These are phyloP conservation scores for Spisula subtruncata DNA, from an alignment of 2,888 invertebrate genomes.

Conservation along the genomic window DNA sequence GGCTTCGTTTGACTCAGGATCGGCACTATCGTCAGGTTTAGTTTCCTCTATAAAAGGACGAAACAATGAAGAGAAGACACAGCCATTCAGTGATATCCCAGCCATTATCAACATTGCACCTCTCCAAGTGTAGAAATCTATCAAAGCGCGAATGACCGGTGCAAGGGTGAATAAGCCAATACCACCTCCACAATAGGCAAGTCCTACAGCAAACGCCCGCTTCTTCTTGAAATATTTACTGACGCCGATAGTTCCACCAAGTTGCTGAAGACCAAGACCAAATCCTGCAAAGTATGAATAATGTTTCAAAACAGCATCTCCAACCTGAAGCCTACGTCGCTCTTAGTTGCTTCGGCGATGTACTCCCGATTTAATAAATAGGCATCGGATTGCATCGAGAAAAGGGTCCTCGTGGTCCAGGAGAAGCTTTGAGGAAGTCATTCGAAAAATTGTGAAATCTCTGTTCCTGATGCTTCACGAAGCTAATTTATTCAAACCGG, in stretches of 20 bases:
- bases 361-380: no score
- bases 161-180: conserved; percentile 48
- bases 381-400: no score
- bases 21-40: neutral
- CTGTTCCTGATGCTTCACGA: no score
- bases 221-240: conserved; percentile 53
- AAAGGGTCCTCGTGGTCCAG: no score
- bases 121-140: conserved; percentile 54
- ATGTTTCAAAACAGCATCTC: neutral
- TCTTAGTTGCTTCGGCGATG: no score
- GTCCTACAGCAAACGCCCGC: conserved; percentile 49
- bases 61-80: conserved; percentile 44
- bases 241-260: conserved; percentile 37
- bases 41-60: conserved; percentile 37
- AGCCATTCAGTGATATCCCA: conserved; percentile 53
- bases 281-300: conserved; percentile 38
- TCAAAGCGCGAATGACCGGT: conserved; percentile 34
- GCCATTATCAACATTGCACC: conserved; percentile 57
- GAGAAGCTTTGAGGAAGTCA: no score
- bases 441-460: no score
- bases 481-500: no score
- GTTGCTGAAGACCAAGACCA: conserved; percentile 48
- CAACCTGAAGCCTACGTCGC: no score
- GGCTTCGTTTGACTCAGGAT: neutral
- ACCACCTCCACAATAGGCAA: conserved; percentile 50